Conservation (phyloP, 2,888 invertebrate species). For the Vannuccia rotundouncinata region DNA sequence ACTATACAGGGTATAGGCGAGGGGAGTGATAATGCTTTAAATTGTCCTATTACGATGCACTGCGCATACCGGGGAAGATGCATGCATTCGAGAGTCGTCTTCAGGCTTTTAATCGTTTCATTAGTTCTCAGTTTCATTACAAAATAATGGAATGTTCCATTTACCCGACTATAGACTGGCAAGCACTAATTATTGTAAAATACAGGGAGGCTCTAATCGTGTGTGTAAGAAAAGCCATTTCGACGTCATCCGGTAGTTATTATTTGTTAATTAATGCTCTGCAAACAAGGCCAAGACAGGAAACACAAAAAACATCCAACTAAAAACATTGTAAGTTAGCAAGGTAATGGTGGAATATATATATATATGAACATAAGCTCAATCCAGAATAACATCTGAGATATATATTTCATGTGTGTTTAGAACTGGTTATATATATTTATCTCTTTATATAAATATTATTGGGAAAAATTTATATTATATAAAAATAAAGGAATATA, state of each 20-base stretch:
- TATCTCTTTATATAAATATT: too few species aligned
- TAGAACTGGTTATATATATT: too few species aligned
- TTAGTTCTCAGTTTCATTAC: not conserved
- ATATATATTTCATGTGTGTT: too few species aligned
- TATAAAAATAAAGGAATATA: too few species aligned
- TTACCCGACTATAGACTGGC: not conserved
- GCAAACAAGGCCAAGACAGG: constrained; percentile 12
- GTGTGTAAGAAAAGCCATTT: not conserved
- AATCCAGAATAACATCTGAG: too few species aligned
- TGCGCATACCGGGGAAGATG: too few species aligned
- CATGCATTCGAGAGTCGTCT: not conserved
- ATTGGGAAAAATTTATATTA: too few species aligned
- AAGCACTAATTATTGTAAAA: not conserved
- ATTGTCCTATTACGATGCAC: too few species aligned
- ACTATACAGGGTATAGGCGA: too few species aligned
- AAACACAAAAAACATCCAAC: not conserved
- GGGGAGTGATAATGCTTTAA: too few species aligned
- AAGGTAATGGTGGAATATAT: not conserved
- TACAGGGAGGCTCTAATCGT: not conserved
- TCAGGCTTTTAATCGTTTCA: not conserved
- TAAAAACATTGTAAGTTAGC: not conserved
- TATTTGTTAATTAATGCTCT: constrained; percentile 11
- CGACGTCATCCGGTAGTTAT: constrained; percentile 13
- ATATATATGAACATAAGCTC: not conserved
- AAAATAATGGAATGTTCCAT: not conserved